A percentile compares a stretch with the other conserved stretches of the same genome.
These are phyloP conservation scores for Prochilodus magdalenae DNA, from an alignment of 2,113 vertebrate species.

Conservation along the genomic window DNA sequence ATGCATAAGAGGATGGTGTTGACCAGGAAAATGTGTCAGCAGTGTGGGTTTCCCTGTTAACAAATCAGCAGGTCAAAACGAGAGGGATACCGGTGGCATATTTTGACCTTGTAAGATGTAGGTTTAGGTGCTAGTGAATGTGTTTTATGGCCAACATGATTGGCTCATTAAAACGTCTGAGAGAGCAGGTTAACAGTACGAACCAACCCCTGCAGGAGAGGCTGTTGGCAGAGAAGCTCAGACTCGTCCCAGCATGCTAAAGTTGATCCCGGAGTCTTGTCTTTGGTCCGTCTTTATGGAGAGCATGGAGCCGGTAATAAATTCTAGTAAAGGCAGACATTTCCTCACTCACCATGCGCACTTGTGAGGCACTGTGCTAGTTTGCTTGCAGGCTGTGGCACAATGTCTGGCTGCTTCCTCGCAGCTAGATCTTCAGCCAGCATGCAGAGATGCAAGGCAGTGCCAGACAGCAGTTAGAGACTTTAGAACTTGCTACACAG, in stretches of 20 bases:
- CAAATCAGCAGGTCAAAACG: background rate
- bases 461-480: slow-evolving; percentile 46
- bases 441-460: background rate
- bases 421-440: slow-evolving; percentile 11
- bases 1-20: background rate
- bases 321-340: background rate
- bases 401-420: slow-evolving; percentile 15
- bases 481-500: slow-evolving; percentile 18
- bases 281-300: background rate
- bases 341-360: background rate
- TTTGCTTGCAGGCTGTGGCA: background rate
- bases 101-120: background rate
- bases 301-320: background rate
- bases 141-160: slow-evolving; percentile 18
- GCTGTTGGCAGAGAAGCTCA: slow-evolving; percentile 16
- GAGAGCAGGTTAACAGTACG: slow-evolving; percentile 19
- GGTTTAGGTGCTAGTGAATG: background rate
- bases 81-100: background rate
- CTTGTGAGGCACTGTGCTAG: background rate
- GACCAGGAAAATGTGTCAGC: background rate
- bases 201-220: slow-evolving; percentile 4
- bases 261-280: background rate
- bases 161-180: slow-evolving; percentile 11
- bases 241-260: slow-evolving; percentile 14
- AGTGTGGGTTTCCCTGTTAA: background rate